Percentiles rank a stretch among this genome's conserved stretches.
These are phyloP conservation scores for Zootermopsis nevadensis DNA, from an alignment of 2,888 invertebrate species.

Conservation along the genomic window DNA sequence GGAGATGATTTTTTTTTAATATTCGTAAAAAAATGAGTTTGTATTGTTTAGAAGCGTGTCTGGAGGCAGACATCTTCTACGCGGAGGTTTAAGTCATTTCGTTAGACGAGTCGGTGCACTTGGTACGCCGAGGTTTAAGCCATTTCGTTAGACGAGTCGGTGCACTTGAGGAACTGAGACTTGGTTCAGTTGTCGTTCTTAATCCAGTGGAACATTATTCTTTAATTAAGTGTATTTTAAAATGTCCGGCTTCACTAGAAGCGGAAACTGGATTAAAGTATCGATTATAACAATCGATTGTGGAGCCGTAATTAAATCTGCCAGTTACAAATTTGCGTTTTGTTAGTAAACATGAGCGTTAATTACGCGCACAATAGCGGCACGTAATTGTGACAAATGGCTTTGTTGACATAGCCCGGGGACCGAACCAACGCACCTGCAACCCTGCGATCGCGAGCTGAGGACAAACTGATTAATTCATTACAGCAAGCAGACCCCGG, in stretches of 20 bases:
- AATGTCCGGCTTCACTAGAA: not conserved
- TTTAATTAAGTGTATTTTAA: not conserved
- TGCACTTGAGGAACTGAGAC: not conserved
- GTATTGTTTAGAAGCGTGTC: too few species aligned
- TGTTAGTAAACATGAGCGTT: constrained; percentile 20
- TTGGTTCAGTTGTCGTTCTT: not conserved
- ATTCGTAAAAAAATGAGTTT: too few species aligned
- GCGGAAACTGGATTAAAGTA: not conserved
- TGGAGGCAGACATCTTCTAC: too few species aligned
- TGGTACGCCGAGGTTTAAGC: too few species aligned
- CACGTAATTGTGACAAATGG: constrained; percentile 35
- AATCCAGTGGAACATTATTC: not conserved
- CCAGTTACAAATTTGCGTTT: constrained; percentile 27
- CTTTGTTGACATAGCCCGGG: constrained; percentile 31
- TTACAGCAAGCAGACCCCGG: not conserved
- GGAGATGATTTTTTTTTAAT: too few species aligned
- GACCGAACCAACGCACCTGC: constrained; percentile 26
- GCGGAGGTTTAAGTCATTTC: too few species aligned
- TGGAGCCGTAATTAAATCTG: constrained; percentile 17
- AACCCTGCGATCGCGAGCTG: not conserved
- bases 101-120: too few species aligned
- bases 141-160: too few species aligned
- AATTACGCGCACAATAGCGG: constrained; percentile 34
- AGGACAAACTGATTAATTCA: constrained; percentile 31
- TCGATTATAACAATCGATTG: constrained; percentile 26